A percentile compares a stretch with the other conserved stretches of the same genome.
Evolutionary conservation across 2,888 invertebrate species (phyloP).

Genomic region (Mamestra brassicae): DNA sequence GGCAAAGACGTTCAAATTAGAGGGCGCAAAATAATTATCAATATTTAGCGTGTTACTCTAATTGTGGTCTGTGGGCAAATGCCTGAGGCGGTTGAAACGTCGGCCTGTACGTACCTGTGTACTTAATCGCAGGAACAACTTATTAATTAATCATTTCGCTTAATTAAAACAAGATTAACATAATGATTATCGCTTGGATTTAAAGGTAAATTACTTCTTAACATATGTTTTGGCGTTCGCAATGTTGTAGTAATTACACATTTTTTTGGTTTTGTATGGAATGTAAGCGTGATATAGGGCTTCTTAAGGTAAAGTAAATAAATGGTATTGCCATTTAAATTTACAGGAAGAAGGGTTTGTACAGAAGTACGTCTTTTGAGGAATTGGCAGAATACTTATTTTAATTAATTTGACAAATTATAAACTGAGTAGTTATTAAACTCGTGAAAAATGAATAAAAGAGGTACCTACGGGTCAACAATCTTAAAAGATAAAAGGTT

Average conservation of each 20-base stretch:
- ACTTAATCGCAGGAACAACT: constrained; percentile 61
- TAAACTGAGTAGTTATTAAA: not conserved
- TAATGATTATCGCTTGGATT: constrained; percentile 58
- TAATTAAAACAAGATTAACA: constrained; percentile 65
- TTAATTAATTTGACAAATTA: not conserved
- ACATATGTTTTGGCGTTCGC: constrained; percentile 56
- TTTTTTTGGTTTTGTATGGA: constrained; percentile 47
- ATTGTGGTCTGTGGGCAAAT: constrained; percentile 69
- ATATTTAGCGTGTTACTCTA: constrained; percentile 79
- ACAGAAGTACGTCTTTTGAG: not conserved
- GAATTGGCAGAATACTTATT: constrained; percentile 9
- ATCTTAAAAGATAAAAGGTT: not conserved
- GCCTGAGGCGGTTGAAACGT: constrained; percentile 67
- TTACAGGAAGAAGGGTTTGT: not conserved
- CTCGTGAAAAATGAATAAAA: not conserved
- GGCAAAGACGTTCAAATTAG: constrained; percentile 72
- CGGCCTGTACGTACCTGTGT: constrained; percentile 59
- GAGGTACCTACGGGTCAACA: no score
- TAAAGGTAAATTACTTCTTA: constrained; percentile 52
- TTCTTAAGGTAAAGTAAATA: constrained; percentile 17
- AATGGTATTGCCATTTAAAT: constrained; percentile 16
- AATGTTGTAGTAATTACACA: constrained; percentile 55
- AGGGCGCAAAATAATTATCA: constrained; percentile 79
- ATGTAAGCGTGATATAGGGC: constrained; percentile 34
- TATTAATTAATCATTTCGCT: constrained; percentile 66